Percentiles rank a stretch among this genome's conserved stretches.
These are phyloP conservation scores for Marcusenius ussheri DNA, from an alignment of 2,113 vertebrate species.

Conservation along the genomic window DNA sequence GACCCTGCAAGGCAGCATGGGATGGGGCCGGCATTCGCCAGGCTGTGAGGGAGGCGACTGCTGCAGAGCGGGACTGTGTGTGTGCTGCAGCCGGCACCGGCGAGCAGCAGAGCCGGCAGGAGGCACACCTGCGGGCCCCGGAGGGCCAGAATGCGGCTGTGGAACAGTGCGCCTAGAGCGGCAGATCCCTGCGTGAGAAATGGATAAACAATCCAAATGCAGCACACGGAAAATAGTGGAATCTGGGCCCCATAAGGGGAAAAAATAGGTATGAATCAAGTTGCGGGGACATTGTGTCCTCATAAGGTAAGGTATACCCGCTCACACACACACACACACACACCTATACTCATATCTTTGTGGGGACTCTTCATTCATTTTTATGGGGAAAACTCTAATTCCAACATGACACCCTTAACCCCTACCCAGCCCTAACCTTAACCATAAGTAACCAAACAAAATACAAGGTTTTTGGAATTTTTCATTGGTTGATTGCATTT, in stretches of 20 bases:
- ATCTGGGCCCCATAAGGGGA: neutral
- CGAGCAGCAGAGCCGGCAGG: neutral
- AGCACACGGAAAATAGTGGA: neutral
- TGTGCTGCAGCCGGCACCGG: neutral
- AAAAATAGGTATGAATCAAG: neutral
- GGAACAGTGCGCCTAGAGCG: neutral
- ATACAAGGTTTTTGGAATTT: too few species aligned
- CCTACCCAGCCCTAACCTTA: too few species aligned
- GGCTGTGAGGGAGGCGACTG: neutral
- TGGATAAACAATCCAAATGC: neutral
- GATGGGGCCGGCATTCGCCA: neutral
- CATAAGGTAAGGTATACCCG: too few species aligned
- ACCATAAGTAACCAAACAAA: too few species aligned
- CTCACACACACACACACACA: too few species aligned
- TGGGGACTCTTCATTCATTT: too few species aligned
- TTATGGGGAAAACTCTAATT: too few species aligned
- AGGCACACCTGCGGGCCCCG: neutral
- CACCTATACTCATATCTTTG: too few species aligned
- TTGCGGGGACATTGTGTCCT: neutral
- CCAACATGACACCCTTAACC: too few species aligned
- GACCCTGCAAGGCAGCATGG: constrained; percentile 7
- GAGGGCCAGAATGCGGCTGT: neutral
- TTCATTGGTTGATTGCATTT: too few species aligned
- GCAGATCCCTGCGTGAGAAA: neutral
- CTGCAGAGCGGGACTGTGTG: neutral